Percentiles rank a stretch among this genome's conserved stretches.
Evolutionary conservation across 2,113 vertebrate species (phyloP).

Genomic region (Carettochelys insculpta): DNA sequence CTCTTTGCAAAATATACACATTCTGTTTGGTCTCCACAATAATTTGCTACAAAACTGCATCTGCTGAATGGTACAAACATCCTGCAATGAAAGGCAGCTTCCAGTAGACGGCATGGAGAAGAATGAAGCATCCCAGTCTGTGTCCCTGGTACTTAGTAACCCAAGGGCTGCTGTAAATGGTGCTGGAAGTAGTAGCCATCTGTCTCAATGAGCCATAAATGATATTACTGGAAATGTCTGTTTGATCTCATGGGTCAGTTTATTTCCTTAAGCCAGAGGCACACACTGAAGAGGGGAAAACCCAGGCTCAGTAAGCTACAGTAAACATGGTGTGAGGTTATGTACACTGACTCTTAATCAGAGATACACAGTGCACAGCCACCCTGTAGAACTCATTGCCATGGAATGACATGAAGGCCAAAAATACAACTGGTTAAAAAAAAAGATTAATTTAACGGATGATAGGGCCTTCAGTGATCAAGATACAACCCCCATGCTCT

Average conservation of each 20-base stretch:
- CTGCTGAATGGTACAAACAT: neutral
- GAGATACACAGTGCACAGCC: neutral
- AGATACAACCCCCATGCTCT: neutral
- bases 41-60: neutral
- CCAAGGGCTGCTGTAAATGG: neutral
- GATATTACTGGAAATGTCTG: neutral
- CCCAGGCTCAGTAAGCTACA: neutral
- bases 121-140: neutral
- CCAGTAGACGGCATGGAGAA: neutral
- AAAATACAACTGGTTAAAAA: neutral
- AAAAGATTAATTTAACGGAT: neutral
- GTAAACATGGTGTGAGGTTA: neutral
- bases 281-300: neutral
- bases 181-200: neutral
- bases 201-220: neutral
- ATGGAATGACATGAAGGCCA: neutral
- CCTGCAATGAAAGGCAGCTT: neutral
- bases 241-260: constrained; percentile 27
- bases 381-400: neutral
- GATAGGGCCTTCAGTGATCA: neutral
- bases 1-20: neutral
- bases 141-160: neutral
- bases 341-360: neutral
- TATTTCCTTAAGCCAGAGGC: neutral
- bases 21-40: neutral